A percentile compares a stretch with the other conserved stretches of the same genome.
phyloP scores from a whole-genome alignment of 2,797 vertebrate species.

The Pipistrellus pipistrellus region DNA sequence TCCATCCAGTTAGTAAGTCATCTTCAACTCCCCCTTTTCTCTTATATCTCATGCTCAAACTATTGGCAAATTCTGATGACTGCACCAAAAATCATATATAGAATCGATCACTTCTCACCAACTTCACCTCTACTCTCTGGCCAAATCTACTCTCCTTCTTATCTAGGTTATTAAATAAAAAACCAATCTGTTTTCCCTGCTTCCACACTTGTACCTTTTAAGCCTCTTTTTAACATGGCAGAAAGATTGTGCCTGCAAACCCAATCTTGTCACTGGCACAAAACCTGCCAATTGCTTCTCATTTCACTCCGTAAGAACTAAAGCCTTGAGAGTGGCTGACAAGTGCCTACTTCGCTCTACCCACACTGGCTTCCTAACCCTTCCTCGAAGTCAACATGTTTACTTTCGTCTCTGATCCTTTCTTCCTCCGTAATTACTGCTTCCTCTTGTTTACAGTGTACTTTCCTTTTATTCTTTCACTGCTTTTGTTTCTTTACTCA shows the following conservation, averaged over 20 bases:
- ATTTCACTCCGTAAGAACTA: neutral
- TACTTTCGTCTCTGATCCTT: neutral
- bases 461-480: neutral
- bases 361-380: neutral
- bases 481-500: neutral
- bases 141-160: neutral
- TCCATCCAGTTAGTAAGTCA: neutral
- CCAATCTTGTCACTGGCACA: neutral
- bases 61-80: neutral
- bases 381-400: neutral
- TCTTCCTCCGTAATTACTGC: neutral
- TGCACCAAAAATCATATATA: neutral
- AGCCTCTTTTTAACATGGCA: neutral
- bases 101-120: neutral
- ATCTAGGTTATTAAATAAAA: conserved; percentile 33
- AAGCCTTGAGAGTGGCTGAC: neutral
- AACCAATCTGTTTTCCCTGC: neutral
- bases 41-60: neutral
- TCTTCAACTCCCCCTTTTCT: neutral
- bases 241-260: neutral
- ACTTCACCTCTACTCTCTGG: neutral
- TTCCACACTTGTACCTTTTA: neutral
- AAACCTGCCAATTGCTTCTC: neutral
- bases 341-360: neutral
- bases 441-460: neutral